These are phyloP conservation scores for Thalpophila matura DNA, from an alignment of 2,888 invertebrate genomes.

Conservation along the genomic window DNA sequence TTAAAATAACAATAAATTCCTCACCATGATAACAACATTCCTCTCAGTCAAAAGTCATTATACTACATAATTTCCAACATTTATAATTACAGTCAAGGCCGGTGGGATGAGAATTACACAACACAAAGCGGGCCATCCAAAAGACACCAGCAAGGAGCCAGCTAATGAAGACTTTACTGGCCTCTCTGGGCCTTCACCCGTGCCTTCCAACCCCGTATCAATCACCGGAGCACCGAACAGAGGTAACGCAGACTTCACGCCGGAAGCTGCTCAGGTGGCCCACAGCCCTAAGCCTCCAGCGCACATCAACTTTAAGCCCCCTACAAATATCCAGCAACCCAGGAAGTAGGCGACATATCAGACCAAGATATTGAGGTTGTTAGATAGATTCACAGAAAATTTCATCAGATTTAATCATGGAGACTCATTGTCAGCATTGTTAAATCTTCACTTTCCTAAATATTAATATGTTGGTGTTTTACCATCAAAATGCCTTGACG, in stretches of 20 bases:
- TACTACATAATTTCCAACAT: neutral
- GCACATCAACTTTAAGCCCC: conserved; percentile 91
- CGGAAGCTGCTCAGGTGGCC: conserved; percentile 96
- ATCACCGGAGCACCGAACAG: conserved; percentile 95
- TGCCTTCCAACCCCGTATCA: conserved; percentile 94
- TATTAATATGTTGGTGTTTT: neutral
- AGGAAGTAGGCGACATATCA: conserved; percentile 92
- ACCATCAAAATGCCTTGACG: no score
- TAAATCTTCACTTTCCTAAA: neutral
- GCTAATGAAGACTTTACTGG: conserved; percentile 93
- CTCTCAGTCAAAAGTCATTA: neutral
- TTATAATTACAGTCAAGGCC: conserved; percentile 93
- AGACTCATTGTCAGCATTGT: conserved; percentile 5
- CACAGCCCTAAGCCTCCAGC: conserved; percentile 95
- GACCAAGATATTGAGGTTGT: conserved; percentile 48
- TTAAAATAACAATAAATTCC: neutral
- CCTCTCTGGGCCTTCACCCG: conserved; percentile 93
- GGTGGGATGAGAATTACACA: conserved; percentile 98
- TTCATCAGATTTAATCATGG: conserved; percentile 10
- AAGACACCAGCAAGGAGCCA: conserved; percentile 90
- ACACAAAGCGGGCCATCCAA: conserved; percentile 93
- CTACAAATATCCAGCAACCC: conserved; percentile 96
- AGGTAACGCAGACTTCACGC: conserved; percentile 95
- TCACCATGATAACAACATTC: neutral
- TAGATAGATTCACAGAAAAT: conserved; percentile 44